These are phyloP conservation scores for Rapana venosa DNA, from an alignment of 2,888 invertebrate genomes.

Conservation along the genomic window DNA sequence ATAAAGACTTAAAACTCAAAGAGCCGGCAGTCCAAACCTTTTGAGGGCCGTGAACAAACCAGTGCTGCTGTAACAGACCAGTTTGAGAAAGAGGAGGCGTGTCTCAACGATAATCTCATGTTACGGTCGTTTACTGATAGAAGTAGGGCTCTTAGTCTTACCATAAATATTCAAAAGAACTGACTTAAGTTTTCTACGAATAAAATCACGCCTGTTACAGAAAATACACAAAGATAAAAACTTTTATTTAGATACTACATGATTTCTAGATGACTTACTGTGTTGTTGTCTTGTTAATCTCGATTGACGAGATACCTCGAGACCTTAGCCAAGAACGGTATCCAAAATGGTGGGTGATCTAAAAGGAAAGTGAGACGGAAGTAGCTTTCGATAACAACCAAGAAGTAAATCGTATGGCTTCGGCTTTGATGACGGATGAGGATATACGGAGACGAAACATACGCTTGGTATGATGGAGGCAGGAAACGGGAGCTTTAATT, in stretches of 20 bases:
- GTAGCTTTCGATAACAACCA: not conserved
- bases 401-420: not conserved
- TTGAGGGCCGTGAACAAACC: not conserved
- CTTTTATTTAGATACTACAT: not conserved
- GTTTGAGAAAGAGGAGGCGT: constrained; percentile 2
- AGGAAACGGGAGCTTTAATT: constrained; percentile 26
- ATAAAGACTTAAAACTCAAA: not conserved
- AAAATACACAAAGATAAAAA: not conserved
- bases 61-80: not conserved
- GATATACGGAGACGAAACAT: not conserved
- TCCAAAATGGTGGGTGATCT: constrained; percentile 32
- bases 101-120: constrained; percentile 26
- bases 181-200: not conserved
- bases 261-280: not conserved
- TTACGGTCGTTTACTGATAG: not conserved
- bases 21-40: constrained; percentile 5
- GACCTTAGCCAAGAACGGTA: not conserved
- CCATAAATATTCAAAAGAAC: not conserved
- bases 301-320: constrained; percentile 32
- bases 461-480: constrained; percentile 20
- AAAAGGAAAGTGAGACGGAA: constrained; percentile 40
- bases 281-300: constrained; percentile 8
- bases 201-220: not conserved
- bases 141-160: not conserved
- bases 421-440: not conserved